Evolutionary conservation across 2,888 invertebrate species (phyloP).

Genomic region (Bibio marci): DNA sequence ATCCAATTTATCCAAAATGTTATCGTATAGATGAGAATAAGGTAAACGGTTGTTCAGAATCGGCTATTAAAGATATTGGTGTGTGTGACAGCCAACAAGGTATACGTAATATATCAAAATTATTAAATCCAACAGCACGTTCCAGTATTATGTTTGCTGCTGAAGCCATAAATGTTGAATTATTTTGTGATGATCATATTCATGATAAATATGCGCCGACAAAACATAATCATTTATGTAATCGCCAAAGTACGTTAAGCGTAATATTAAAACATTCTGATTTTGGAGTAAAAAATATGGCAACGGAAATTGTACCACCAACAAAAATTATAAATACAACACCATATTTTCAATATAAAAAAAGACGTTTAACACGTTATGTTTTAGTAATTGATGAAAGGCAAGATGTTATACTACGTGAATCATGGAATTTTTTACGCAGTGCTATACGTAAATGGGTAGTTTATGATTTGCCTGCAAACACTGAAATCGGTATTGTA

Average conservation of each 20-base stretch:
- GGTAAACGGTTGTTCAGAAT: slow-evolving; percentile 31
- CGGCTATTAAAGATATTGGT: slow-evolving; percentile 32
- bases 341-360: slow-evolving; percentile 33
- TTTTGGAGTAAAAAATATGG: slow-evolving; percentile 22
- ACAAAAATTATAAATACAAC: slow-evolving; percentile 25
- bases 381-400: slow-evolving; percentile 40
- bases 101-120: too few relatives aligned
- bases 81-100: too few relatives aligned
- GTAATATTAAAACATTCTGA: slow-evolving; percentile 37
- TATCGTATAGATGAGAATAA: slow-evolving; percentile 30
- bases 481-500: slow-evolving; percentile 35
- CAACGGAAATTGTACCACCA: background rate
- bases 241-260: slow-evolving; percentile 38
- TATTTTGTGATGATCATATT: slow-evolving; percentile 42
- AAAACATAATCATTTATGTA: slow-evolving; percentile 46
- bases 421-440: slow-evolving; percentile 40
- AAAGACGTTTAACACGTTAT: slow-evolving; percentile 34
- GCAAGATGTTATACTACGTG: slow-evolving; percentile 36
- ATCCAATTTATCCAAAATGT: slow-evolving; percentile 39
- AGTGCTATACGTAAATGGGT: slow-evolving; percentile 40
- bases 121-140: slow-evolving; percentile 27
- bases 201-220: slow-evolving; percentile 46
- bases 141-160: slow-evolving; percentile 36
- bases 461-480: slow-evolving; percentile 33
- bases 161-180: slow-evolving; percentile 32